phyloP scores from a whole-genome alignment of 2,888 invertebrate species.

The Mythimna ferrago region DNA sequence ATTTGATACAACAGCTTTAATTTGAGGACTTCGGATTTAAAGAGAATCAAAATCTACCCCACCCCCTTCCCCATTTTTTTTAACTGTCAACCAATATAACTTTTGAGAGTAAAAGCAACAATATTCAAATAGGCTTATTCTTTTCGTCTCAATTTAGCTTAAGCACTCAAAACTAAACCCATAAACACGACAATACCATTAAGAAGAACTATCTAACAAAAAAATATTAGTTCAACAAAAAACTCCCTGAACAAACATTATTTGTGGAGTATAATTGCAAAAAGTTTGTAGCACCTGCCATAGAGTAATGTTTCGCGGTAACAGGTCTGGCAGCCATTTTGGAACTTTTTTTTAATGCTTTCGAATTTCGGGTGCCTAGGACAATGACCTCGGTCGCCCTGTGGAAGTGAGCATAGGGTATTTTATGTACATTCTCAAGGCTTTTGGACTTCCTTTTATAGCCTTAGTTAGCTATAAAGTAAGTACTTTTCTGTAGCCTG shows the following conservation, averaged over 20 bases:
- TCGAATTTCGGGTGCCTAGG: slow-evolving; percentile 90
- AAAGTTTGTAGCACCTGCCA: slow-evolving; percentile 84
- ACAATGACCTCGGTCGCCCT: slow-evolving; percentile 83
- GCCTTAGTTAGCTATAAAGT: background rate
- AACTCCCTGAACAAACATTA: slow-evolving; percentile 51
- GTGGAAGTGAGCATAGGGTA: slow-evolving; percentile 65
- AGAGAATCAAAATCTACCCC: no score
- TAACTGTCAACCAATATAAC: background rate
- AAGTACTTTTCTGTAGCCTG: background rate
- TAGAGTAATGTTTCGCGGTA: slow-evolving; percentile 90
- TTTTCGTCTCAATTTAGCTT: slow-evolving; percentile 18
- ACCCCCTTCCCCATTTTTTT: no score
- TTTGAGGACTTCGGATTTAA: no score
- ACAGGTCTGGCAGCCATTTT: slow-evolving; percentile 89
- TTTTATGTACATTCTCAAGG: slow-evolving; percentile 41
- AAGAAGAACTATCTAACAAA: slow-evolving; percentile 59
- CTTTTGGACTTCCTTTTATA: slow-evolving; percentile 7
- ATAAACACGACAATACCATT: slow-evolving; percentile 57
- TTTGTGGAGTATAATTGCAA: slow-evolving; percentile 59
- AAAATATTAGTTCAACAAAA: slow-evolving; percentile 54
- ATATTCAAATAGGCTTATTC: background rate
- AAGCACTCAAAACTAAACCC: slow-evolving; percentile 50
- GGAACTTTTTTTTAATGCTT: slow-evolving; percentile 89
- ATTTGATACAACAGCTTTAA: no score
- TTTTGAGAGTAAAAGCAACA: background rate